A percentile compares a stretch with the other conserved stretches of the same genome.
Conservation (phyloP, 2,797 vertebrate species). For the Tangara arthus region DNA sequence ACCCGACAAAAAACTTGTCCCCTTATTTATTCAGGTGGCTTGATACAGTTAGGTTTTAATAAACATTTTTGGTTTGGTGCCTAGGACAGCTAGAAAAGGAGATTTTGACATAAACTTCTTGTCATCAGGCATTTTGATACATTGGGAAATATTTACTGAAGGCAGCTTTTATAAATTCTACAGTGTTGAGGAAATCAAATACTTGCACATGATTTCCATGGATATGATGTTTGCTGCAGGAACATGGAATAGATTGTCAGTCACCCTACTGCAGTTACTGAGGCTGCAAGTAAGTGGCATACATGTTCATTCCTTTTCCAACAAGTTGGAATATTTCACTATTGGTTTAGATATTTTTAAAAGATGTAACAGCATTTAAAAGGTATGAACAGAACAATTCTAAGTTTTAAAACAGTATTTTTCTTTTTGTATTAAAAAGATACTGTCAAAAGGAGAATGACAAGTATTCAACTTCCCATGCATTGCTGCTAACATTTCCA, state of each 20-base stretch:
- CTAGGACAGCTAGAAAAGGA: background rate
- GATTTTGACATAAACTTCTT: background rate
- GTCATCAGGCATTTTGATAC: background rate
- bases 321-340: background rate
- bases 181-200: background rate
- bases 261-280: background rate
- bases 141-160: background rate
- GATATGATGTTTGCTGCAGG: background rate
- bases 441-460: background rate
- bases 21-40: background rate
- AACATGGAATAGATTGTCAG: background rate
- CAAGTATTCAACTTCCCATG: background rate
- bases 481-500: background rate
- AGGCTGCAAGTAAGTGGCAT: background rate
- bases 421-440: background rate
- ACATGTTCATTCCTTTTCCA: background rate
- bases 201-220: background rate
- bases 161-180: background rate
- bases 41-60: background rate
- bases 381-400: background rate
- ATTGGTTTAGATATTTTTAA: background rate
- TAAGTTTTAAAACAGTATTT: background rate
- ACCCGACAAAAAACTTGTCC: background rate
- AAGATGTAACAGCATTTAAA: background rate
- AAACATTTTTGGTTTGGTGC: background rate